Evolutionary conservation across 1,140 invertebrate species (phyloP).

Genomic region (Akabosia matsudoensis): DNA sequence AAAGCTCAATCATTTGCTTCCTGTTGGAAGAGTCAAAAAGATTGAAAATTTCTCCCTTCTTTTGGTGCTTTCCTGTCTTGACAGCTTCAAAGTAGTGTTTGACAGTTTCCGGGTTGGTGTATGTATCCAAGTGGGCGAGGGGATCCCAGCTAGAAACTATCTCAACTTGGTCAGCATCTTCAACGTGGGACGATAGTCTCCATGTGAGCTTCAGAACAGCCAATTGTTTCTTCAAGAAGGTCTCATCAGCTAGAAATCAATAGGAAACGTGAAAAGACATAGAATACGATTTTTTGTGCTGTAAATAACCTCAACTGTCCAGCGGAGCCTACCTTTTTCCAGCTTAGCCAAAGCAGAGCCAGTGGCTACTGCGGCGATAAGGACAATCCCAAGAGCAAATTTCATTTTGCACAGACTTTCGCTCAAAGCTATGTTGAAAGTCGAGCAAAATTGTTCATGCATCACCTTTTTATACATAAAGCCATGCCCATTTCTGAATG

Average conservation of each 20-base stretch:
- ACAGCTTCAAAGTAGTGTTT: slow-evolving; percentile 32
- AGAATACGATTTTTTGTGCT: background rate
- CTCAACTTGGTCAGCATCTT: slow-evolving; percentile 42
- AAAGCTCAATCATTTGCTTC: slow-evolving; percentile 59
- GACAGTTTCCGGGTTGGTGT: slow-evolving; percentile 35
- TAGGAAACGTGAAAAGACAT: background rate
- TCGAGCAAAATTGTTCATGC: background rate
- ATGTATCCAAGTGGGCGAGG: slow-evolving; percentile 29
- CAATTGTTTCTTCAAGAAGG: slow-evolving; percentile 38
- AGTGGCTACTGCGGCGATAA: slow-evolving; percentile 5
- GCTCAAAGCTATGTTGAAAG: background rate
- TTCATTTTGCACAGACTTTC: slow-evolving; percentile 16
- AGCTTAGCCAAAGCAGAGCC: slow-evolving; percentile 9
- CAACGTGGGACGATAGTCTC: slow-evolving; percentile 49
- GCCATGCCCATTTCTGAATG: background rate
- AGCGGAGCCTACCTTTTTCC: background rate
- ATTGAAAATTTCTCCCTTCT: slow-evolving; percentile 51
- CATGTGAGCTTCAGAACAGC: slow-evolving; percentile 38
- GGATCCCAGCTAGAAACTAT: slow-evolving; percentile 36
- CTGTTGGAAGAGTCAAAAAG: slow-evolving; percentile 55
- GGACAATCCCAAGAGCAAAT: background rate
- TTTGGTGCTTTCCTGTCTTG: slow-evolving; percentile 30
- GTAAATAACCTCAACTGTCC: background rate
- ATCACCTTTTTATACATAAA: background rate
- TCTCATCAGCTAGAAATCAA: slow-evolving; percentile 28